A percentile compares a stretch with the other conserved stretches of the same genome.
phyloP scores from a whole-genome alignment of 2,113 vertebrate genomes.

The Brachyhypopomus gauderio region DNA sequence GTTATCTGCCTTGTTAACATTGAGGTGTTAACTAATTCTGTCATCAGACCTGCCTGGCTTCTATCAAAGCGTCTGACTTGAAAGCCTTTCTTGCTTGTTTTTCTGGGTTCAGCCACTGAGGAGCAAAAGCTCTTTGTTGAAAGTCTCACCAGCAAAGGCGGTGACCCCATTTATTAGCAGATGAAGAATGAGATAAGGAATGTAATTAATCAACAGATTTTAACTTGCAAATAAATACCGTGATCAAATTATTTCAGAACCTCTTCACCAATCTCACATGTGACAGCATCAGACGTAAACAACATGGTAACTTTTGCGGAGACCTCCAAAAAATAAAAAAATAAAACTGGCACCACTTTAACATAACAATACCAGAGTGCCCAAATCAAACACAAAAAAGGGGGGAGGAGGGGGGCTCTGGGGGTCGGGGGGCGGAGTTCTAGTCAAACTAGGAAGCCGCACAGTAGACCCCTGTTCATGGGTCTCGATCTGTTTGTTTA shows the following conservation, averaged over 20 bases:
- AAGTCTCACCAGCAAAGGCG: slow-evolving; percentile 51
- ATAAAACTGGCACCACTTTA: slow-evolving; percentile 18
- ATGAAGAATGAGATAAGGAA: slow-evolving; percentile 60
- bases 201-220: slow-evolving; percentile 63
- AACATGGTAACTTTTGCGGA: not conserved
- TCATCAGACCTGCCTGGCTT: slow-evolving; percentile 32
- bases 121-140: slow-evolving; percentile 59
- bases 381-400: not conserved
- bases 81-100: slow-evolving; percentile 67
- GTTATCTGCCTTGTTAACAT: slow-evolving; percentile 4
- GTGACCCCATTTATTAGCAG: slow-evolving; percentile 66
- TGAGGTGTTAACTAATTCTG: slow-evolving; percentile 53
- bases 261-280: not conserved
- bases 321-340: not conserved
- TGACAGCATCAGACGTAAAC: not conserved
- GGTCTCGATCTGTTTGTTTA: slow-evolving; percentile 9
- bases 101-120: slow-evolving; percentile 64
- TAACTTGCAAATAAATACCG: slow-evolving; percentile 59
- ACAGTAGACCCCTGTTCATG: not conserved
- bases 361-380: slow-evolving; percentile 9
- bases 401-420: not conserved
- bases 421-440: not conserved
- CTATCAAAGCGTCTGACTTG: slow-evolving; percentile 68
- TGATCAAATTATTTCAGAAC: slow-evolving; percentile 56
- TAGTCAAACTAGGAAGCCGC: not conserved